Percentiles rank a stretch among this genome's conserved stretches.
phyloP scores from a whole-genome alignment of 2,888 invertebrate genomes.

The Heteromyza rotundicornis region DNA sequence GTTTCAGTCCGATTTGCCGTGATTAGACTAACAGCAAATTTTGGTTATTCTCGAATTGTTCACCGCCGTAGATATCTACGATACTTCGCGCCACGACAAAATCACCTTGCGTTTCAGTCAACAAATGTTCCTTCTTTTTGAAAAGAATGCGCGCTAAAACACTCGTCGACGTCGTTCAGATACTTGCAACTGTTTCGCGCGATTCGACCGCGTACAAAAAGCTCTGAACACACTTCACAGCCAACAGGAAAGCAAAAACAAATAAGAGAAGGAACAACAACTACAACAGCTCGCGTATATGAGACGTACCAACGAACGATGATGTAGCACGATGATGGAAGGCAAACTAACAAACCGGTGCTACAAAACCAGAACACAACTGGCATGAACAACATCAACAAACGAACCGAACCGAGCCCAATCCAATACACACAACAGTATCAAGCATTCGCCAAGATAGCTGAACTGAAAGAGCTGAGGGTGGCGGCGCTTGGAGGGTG shows the following conservation, averaged over 20 bases:
- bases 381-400: background rate
- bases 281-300: background rate
- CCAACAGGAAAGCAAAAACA: conserved; percentile 12
- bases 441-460: background rate
- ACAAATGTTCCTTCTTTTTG: background rate
- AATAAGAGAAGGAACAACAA: conserved; percentile 2
- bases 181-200: conserved; percentile 60
- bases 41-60: too few species aligned
- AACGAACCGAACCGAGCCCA: background rate
- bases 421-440: conserved; percentile 1
- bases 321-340: background rate
- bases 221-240: conserved; percentile 42
- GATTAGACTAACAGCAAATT: too few species aligned
- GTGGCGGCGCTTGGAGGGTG: background rate
- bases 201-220: conserved; percentile 52
- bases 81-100: background rate
- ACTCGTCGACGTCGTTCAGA: conserved; percentile 59
- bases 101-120: background rate
- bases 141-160: conserved; percentile 52
- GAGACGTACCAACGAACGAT: background rate
- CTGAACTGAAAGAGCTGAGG: background rate
- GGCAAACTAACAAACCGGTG: conserved; percentile 3
- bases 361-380: background rate
- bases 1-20: too few species aligned
- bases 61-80: too few species aligned